Evolutionary conservation across 1,140 invertebrate genomes (phyloP).

Genomic region (Batillaria attramentaria): DNA sequence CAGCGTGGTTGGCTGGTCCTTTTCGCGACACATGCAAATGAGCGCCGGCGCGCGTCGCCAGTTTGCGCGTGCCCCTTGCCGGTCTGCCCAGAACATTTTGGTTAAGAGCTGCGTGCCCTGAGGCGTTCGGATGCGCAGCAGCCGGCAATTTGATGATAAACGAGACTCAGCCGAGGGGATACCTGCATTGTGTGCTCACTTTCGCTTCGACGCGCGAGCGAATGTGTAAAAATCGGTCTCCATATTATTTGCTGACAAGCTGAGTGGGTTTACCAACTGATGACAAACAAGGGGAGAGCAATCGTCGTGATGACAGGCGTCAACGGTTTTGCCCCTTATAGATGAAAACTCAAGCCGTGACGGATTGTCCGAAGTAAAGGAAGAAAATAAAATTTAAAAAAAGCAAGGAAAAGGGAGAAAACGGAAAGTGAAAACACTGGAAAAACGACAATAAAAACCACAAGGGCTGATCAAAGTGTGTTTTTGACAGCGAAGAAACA

Average conservation of each 20-base stretch:
- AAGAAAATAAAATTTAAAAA: not conserved
- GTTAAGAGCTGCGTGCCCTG: not conserved
- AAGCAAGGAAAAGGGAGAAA: not conserved
- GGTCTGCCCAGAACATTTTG: not conserved
- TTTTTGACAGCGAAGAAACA: not conserved
- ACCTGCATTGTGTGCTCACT: conserved; percentile 11
- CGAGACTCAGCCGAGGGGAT: not conserved
- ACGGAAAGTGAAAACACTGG: not conserved
- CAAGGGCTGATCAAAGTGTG: not conserved
- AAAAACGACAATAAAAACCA: not conserved
- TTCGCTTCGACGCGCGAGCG: not conserved
- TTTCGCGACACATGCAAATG: conserved; percentile 32
- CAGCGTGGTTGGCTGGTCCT: conserved; percentile 24
- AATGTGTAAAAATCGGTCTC: conserved; percentile 22
- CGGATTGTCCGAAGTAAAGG: not conserved
- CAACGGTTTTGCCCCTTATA: conserved; percentile 10
- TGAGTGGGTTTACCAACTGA: conserved; percentile 9
- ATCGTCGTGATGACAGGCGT: not conserved
- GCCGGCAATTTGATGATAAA: conserved; percentile 32
- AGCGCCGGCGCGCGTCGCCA: conserved; percentile 30
- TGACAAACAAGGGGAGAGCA: not conserved
- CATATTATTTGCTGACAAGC: conserved; percentile 19
- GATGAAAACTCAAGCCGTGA: not conserved
- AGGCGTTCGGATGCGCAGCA: conserved; percentile 17
- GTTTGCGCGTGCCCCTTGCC: conserved; percentile 17